Conservation (phyloP, 2,113 vertebrate genomes). For the Diglossa brunneiventris region DNA sequence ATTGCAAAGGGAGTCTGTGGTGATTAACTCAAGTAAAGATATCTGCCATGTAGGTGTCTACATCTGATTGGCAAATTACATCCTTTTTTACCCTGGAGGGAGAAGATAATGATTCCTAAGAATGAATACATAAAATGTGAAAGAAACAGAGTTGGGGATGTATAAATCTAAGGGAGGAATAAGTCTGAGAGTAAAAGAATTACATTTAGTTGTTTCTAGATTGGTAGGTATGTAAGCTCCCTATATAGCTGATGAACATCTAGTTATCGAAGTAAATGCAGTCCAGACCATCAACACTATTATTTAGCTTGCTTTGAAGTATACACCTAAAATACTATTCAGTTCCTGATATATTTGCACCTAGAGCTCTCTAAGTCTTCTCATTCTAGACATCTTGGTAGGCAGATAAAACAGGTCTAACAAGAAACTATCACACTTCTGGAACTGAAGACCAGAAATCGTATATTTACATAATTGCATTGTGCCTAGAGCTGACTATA, state of each 20-base stretch:
- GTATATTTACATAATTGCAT: background rate
- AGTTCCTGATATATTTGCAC: background rate
- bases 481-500: background rate
- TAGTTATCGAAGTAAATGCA: background rate
- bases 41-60: background rate
- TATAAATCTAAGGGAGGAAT: background rate
- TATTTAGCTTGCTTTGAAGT: background rate
- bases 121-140: background rate
- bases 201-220: background rate
- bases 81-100: background rate
- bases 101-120: background rate
- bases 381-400: background rate
- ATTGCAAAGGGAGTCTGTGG: background rate
- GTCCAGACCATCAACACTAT: background rate
- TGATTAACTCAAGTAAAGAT: background rate
- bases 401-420: background rate
- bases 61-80: background rate
- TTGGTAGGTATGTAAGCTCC: background rate
- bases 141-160: background rate
- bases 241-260: background rate
- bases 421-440: background rate
- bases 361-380: background rate
- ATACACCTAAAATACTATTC: background rate
- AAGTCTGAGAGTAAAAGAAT: background rate
- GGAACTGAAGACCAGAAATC: background rate